phyloP scores from a whole-genome alignment of 2,113 vertebrate species.

The Sinocyclocheilus rhinocerous region DNA sequence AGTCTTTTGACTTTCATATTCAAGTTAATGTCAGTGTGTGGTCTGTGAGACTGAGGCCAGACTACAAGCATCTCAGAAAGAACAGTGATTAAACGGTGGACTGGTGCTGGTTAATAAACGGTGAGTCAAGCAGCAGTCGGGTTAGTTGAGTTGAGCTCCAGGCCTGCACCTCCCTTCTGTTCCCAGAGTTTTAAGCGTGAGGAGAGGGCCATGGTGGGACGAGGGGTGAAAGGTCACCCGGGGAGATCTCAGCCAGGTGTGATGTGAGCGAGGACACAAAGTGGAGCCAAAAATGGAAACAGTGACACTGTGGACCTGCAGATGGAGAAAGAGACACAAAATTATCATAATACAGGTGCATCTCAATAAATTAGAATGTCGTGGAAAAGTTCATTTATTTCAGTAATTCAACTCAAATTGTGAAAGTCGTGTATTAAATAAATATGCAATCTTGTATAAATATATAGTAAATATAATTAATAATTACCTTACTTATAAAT shows the following conservation, averaged over 20 bases:
- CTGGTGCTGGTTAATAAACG: neutral
- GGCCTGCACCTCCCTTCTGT: constrained; percentile 89
- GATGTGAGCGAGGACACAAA: constrained; percentile 42
- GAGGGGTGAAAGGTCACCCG: constrained; percentile 37
- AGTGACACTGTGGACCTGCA: constrained; percentile 56
- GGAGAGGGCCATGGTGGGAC: constrained; percentile 87
- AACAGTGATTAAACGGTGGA: neutral
- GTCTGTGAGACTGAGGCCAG: neutral
- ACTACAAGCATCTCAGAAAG: neutral
- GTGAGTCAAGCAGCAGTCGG: neutral
- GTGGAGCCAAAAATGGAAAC: constrained; percentile 41
- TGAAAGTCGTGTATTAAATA: too few relatives aligned
- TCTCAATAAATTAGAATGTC: too few relatives aligned
- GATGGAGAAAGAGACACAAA: neutral
- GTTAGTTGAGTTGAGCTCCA: constrained; percentile 6
- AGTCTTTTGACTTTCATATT: neutral
- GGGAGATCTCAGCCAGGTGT: constrained; percentile 62
- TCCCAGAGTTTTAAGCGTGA: constrained; percentile 97
- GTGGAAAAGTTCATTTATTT: too few relatives aligned
- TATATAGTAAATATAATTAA: neutral
- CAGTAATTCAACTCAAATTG: too few relatives aligned
- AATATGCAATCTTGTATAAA: neutral
- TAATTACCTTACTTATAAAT: too few relatives aligned
- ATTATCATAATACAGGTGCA: too few relatives aligned
- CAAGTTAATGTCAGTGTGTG: neutral